Conservation (phyloP, 2,888 invertebrate genomes). For the Adelognathus sp. region DNA sequence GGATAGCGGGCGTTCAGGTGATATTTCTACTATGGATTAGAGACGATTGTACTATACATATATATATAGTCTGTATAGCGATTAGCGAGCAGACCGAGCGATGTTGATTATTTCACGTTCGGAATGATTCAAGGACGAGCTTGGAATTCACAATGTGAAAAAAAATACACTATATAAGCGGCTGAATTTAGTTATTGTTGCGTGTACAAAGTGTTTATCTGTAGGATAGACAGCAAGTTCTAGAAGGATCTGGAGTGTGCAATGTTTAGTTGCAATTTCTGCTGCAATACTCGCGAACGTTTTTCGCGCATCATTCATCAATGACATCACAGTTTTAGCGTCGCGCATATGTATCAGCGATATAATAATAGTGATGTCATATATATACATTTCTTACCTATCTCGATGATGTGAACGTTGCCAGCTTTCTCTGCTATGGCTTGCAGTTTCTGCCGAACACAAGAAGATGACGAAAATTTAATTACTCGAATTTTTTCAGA, state of each 20-base stretch:
- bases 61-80: background rate
- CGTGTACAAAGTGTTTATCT: background rate
- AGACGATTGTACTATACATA: background rate
- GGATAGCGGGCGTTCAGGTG: too few relatives aligned
- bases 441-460: conserved; percentile 86
- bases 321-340: conserved; percentile 29
- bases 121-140: conserved; percentile 21
- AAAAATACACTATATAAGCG: background rate
- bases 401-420: conserved; percentile 87
- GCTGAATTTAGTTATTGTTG: background rate
- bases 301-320: conserved; percentile 7
- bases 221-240: background rate
- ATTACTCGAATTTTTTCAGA: background rate
- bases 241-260: background rate
- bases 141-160: background rate
- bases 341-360: background rate
- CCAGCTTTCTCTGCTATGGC: conserved; percentile 84
- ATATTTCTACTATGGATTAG: too few relatives aligned
- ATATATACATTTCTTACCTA: conserved; percentile 84
- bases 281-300: conserved; percentile 14
- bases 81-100: background rate
- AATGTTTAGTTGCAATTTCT: conserved; percentile 9
- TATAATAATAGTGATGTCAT: background rate
- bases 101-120: background rate
- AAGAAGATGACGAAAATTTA: background rate